These are phyloP conservation scores for Daboia siamensis DNA, from an alignment of 2,113 vertebrate species.

Conservation along the genomic window DNA sequence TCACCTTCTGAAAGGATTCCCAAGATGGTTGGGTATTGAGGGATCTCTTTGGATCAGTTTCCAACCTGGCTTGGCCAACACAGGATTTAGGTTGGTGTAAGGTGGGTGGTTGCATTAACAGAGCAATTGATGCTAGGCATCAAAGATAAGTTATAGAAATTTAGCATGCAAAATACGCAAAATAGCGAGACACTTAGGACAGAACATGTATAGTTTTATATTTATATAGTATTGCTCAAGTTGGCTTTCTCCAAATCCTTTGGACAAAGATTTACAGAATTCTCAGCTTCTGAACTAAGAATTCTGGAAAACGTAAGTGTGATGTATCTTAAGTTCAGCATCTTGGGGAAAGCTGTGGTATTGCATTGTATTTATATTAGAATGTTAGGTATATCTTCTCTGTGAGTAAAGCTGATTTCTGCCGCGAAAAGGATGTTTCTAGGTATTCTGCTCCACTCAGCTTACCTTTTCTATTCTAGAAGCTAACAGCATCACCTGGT, in stretches of 20 bases:
- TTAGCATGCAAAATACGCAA: not conserved
- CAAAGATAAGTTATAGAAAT: not conserved
- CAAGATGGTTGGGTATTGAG: not conserved
- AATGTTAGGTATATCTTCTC: not conserved
- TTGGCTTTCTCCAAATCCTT: not conserved
- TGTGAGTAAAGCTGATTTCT: not conserved
- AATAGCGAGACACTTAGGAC: not conserved
- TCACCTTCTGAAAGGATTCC: not conserved
- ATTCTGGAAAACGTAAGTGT: not conserved
- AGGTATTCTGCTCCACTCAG: not conserved
- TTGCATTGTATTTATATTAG: not conserved
- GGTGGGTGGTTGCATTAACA: not conserved
- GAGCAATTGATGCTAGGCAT: not conserved
- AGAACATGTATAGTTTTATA: not conserved
- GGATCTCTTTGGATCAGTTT: not conserved
- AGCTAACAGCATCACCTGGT: slow-evolving; percentile 18
- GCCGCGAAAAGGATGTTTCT: not conserved
- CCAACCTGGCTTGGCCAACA: not conserved
- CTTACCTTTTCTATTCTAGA: not conserved
- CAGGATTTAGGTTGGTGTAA: not conserved
- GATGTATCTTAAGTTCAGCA: not conserved
- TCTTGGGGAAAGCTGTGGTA: not conserved
- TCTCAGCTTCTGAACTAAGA: not conserved
- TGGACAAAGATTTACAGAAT: not conserved
- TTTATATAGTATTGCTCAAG: not conserved